Evolutionary conservation across 1,140 invertebrate genomes (phyloP).

Genomic region (Sitodiplosis mosellana): DNA sequence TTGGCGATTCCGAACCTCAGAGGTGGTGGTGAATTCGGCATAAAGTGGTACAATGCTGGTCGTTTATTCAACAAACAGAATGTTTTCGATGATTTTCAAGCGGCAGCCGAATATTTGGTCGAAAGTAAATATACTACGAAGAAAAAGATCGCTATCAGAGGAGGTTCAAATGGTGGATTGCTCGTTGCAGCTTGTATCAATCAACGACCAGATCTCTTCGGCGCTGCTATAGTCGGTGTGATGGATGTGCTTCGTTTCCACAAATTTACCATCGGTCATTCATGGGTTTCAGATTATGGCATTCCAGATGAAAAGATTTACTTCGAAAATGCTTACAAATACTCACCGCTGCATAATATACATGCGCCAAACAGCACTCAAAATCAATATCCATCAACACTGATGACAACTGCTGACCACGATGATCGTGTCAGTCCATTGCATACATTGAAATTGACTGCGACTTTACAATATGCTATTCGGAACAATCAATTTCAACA

Average conservation of each 20-base stretch:
- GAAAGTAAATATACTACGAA: slow-evolving; percentile 48
- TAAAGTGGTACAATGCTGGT: slow-evolving; percentile 70
- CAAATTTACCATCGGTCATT: slow-evolving; percentile 77
- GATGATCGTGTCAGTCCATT: slow-evolving; percentile 87
- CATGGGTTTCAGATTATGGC: slow-evolving; percentile 78
- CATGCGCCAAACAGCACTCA: slow-evolving; percentile 26
- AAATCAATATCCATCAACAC: slow-evolving; percentile 61
- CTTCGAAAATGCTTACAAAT: slow-evolving; percentile 59
- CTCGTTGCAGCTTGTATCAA: slow-evolving; percentile 61
- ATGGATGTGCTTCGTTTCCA: slow-evolving; percentile 78
- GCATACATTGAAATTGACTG: slow-evolving; percentile 84
- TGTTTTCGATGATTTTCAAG: slow-evolving; percentile 70
- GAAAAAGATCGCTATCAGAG: slow-evolving; percentile 54
- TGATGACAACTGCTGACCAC: slow-evolving; percentile 83
- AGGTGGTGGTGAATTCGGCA: slow-evolving; percentile 78
- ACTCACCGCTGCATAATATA: slow-evolving; percentile 75
- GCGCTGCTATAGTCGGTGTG: slow-evolving; percentile 54
- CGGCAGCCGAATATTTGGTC: slow-evolving; percentile 65
- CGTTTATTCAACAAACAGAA: slow-evolving; percentile 70
- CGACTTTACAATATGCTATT: slow-evolving; percentile 60
- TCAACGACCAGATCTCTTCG: slow-evolving; percentile 71
- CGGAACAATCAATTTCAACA: slow-evolving; percentile 39
- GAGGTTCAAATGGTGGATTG: slow-evolving; percentile 77
- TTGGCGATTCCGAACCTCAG: slow-evolving; percentile 80
- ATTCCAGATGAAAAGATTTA: slow-evolving; percentile 54